Conservation (phyloP, 2,888 invertebrate species). For the Sarcophaga rosellei region DNA sequence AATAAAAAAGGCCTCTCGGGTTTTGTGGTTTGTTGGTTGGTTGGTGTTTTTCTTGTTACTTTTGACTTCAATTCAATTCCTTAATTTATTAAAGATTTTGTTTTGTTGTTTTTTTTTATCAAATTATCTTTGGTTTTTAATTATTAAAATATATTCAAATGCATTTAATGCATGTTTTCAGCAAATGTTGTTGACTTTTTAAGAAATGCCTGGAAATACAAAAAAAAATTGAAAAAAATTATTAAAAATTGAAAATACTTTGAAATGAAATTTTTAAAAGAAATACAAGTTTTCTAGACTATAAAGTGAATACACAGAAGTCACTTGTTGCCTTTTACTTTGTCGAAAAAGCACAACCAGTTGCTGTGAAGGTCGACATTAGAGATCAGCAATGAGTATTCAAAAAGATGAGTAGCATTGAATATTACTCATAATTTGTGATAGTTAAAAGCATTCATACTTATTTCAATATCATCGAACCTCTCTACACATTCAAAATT, state of each 20-base stretch:
- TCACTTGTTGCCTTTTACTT: too few species aligned
- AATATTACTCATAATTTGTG: too few species aligned
- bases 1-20: slow-evolving; percentile 34
- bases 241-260: neutral
- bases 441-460: too few species aligned
- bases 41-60: neutral
- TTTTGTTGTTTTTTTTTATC: slow-evolving; percentile 20
- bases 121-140: slow-evolving; percentile 64
- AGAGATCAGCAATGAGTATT: too few species aligned
- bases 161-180: slow-evolving; percentile 39
- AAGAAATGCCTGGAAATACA: slow-evolving; percentile 15
- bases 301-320: too few species aligned
- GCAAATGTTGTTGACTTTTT: slow-evolving; percentile 10
- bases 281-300: too few species aligned
- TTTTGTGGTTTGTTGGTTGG: neutral
- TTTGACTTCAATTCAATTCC: slow-evolving; percentile 44
- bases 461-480: too few species aligned
- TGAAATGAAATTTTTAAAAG: too few species aligned
- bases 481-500: too few species aligned
- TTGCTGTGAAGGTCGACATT: too few species aligned
- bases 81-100: slow-evolving; percentile 43
- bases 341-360: too few species aligned
- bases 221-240: neutral
- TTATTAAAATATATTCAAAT: slow-evolving; percentile 4
- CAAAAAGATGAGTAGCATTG: too few species aligned